A percentile compares a stretch with the other conserved stretches of the same genome.
Conservation (phyloP, 2,797 vertebrate genomes). For the Cirrhinus mrigala region DNA sequence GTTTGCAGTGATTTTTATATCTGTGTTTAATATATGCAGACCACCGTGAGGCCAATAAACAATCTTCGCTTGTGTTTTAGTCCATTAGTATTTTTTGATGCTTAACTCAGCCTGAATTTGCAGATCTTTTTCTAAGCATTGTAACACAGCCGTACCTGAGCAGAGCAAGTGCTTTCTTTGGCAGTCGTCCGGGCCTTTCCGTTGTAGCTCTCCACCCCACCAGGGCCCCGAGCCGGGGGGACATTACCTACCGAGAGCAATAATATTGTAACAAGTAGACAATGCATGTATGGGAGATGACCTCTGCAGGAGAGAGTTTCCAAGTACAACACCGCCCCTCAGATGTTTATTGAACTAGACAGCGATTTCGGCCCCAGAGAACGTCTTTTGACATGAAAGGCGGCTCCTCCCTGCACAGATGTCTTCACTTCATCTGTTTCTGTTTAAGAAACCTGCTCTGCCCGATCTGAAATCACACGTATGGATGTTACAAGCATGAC, state of each 20-base stretch:
- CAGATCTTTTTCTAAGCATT: slow-evolving; percentile 12
- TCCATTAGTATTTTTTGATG: not conserved
- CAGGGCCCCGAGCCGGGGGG: slow-evolving; percentile 5
- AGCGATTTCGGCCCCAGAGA: slow-evolving; percentile 43
- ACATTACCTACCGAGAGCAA: slow-evolving; percentile 33
- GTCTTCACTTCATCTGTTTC: slow-evolving; percentile 29
- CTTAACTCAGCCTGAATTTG: not conserved
- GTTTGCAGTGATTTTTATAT: not conserved
- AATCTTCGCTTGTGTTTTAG: not conserved
- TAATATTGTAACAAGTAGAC: slow-evolving; percentile 49
- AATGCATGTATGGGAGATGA: slow-evolving; percentile 52
- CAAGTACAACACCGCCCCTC: slow-evolving; percentile 52
- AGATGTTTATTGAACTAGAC: slow-evolving; percentile 59
- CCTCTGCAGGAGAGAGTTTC: slow-evolving; percentile 47
- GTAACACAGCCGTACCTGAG: slow-evolving; percentile 7
- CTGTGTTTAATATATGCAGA: not conserved
- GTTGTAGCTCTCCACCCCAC: slow-evolving; percentile 27
- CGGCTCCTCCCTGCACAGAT: slow-evolving; percentile 55
- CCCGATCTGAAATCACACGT: slow-evolving; percentile 15
- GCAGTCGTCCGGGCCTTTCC: slow-evolving; percentile 41
- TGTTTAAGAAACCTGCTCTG: slow-evolving; percentile 26
- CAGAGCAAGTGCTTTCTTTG: slow-evolving; percentile 38
- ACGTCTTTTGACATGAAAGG: slow-evolving; percentile 46
- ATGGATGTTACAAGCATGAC: not conserved
- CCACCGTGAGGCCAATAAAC: not conserved